These are phyloP conservation scores for Nerophis lumbriciformis DNA, from an alignment of 2,113 vertebrate genomes.

Conservation along the genomic window DNA sequence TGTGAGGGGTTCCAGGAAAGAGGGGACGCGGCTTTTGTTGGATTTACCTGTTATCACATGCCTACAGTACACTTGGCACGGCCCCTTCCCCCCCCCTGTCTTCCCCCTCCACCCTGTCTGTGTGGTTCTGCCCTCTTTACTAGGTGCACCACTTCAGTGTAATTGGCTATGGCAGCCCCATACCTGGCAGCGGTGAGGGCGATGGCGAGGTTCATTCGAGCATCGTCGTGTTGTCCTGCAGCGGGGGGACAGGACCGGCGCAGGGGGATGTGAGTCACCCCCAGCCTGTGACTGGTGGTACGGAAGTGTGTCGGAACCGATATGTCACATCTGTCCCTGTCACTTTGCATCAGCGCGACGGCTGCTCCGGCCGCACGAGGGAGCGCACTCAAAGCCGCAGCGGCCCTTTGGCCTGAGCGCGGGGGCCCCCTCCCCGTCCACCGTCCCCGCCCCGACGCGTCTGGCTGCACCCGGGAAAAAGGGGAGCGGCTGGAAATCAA, in stretches of 20 bases:
- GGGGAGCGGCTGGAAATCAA: not conserved
- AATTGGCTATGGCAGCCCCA: conserved; percentile 91
- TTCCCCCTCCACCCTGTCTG: conserved; percentile 48
- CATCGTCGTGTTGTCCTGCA: conserved; percentile 93
- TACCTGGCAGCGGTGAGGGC: conserved; percentile 94
- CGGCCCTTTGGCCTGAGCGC: conserved; percentile 59
- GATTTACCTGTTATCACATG: conserved; percentile 81
- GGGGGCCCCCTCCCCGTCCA: conserved; percentile 1
- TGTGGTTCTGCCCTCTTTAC: conserved; percentile 76
- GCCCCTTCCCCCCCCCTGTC: conserved; percentile 25
- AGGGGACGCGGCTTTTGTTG: conserved; percentile 50
- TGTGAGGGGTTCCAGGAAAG: conserved; percentile 40
- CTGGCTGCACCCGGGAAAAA: conserved; percentile 19
- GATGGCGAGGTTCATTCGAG: conserved; percentile 91
- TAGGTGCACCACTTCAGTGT: conserved; percentile 84
- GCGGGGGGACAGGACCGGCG: conserved; percentile 72
- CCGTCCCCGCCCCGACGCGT: not conserved
- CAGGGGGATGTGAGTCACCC: conserved; percentile 87
- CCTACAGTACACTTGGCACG: conserved; percentile 75
- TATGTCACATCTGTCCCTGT: conserved; percentile 94
- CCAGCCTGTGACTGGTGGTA: conserved; percentile 80
- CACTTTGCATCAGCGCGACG: conserved; percentile 79
- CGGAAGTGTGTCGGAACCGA: conserved; percentile 88
- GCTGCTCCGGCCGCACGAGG: conserved; percentile 66
- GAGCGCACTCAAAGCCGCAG: conserved; percentile 73